A percentile compares a stretch with the other conserved stretches of the same genome.
Evolutionary conservation across 1,140 invertebrate species (phyloP).

Genomic region (Venturia canescens): DNA sequence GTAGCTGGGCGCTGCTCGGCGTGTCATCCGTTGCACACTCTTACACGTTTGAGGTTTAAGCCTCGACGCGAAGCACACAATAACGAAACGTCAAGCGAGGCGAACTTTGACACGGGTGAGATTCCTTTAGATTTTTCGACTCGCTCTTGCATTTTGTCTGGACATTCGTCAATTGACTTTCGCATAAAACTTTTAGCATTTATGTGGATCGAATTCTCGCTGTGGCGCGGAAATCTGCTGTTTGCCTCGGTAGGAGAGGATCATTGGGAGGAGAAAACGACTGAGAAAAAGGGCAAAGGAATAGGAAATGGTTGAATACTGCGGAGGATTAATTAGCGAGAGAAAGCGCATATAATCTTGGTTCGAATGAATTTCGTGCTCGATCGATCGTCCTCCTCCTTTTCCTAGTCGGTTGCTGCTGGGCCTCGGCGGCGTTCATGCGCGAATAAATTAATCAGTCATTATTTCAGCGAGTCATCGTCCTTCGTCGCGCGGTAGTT

Average conservation of each 20-base stretch:
- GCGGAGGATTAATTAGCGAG: neutral
- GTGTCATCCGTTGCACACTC: neutral
- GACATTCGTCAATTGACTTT: too few relatives aligned
- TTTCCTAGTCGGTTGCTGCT: neutral
- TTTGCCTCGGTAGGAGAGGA: too few relatives aligned
- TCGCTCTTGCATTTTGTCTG: too few relatives aligned
- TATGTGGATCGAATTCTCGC: too few relatives aligned
- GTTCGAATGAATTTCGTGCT: neutral
- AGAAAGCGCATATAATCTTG: neutral
- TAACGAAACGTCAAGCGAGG: too few relatives aligned
- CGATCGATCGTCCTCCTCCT: neutral
- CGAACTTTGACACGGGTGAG: too few relatives aligned
- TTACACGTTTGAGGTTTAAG: neutral
- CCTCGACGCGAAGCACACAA: neutral
- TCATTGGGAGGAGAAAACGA: neutral
- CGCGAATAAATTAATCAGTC: constrained; percentile 16
- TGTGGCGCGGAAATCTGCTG: too few relatives aligned
- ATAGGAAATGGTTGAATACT: too few relatives aligned
- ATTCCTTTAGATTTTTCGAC: too few relatives aligned
- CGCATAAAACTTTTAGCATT: too few relatives aligned
- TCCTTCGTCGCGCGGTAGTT: neutral
- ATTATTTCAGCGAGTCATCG: constrained; percentile 17
- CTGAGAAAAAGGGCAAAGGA: neutral
- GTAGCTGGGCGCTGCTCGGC: too few relatives aligned
- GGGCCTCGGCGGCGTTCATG: neutral